phyloP scores from a whole-genome alignment of 2,888 invertebrate species.

The Tinea pellionella region DNA sequence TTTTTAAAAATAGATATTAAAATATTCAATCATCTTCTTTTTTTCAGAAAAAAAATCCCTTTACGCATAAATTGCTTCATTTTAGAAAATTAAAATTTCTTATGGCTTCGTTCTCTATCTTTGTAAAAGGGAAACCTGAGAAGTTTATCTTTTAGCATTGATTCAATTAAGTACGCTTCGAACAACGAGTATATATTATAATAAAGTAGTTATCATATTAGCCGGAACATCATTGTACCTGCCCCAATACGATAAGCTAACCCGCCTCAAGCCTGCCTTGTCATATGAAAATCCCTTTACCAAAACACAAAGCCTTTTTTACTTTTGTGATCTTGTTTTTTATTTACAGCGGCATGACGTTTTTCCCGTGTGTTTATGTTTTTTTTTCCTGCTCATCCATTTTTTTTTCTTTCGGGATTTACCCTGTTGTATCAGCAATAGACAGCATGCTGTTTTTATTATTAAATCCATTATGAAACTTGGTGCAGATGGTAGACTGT shows the following conservation, averaged over 20 bases:
- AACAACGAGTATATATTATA: no score
- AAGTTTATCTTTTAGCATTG: background rate
- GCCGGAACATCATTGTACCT: conserved; percentile 16
- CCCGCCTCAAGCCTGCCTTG: conserved; percentile 31
- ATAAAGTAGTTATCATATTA: conserved; percentile 3
- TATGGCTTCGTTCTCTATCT: no score
- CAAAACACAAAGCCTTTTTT: conserved; percentile 36
- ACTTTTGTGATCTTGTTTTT: conserved; percentile 34
- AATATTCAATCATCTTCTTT: no score
- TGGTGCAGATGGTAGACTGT: background rate
- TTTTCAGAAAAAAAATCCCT: no score
- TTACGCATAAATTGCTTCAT: no score
- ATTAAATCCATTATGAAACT: background rate
- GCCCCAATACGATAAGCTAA: conserved; percentile 40
- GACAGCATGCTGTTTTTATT: background rate
- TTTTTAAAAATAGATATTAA: no score
- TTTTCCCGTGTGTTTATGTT: conserved; percentile 19
- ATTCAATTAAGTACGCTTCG: background rate
- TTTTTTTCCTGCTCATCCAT: background rate
- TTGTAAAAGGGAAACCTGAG: no score
- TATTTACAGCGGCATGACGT: conserved; percentile 22
- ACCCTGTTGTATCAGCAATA: background rate
- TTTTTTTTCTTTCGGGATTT: background rate
- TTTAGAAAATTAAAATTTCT: no score
- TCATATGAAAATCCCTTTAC: conserved; percentile 43